A percentile compares a stretch with the other conserved stretches of the same genome.
phyloP scores from a whole-genome alignment of 2,797 vertebrate genomes.

The Sarcoramphus papa region DNA sequence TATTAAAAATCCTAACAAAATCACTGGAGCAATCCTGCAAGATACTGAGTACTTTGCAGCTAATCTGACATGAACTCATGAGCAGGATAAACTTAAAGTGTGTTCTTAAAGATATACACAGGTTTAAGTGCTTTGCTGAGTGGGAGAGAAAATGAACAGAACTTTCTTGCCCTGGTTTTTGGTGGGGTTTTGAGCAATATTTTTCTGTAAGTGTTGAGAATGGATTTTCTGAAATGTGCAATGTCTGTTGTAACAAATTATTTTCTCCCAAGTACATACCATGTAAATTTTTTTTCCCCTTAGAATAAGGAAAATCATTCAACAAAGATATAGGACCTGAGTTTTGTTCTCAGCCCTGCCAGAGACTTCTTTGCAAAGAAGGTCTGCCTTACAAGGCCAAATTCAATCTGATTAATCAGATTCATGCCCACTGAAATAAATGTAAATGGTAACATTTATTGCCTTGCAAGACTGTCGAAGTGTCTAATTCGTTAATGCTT shows the following conservation, averaged over 20 bases:
- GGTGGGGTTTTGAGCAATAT: not conserved
- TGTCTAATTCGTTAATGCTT: not conserved
- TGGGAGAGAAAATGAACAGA: not conserved
- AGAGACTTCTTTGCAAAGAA: not conserved
- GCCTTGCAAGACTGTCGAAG: not conserved
- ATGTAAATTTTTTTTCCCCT: not conserved
- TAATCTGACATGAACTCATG: not conserved
- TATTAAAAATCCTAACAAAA: not conserved
- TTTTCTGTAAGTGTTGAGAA: not conserved
- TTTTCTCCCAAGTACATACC: not conserved
- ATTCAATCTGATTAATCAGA: not conserved
- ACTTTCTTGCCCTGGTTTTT: not conserved
- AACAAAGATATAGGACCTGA: not conserved
- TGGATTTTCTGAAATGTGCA: not conserved
- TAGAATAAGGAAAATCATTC: not conserved
- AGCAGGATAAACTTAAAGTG: not conserved
- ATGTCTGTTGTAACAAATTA: not conserved
- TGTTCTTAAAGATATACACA: not conserved
- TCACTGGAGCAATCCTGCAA: not conserved
- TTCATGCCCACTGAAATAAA: not conserved
- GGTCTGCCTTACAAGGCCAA: not conserved
- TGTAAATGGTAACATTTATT: not conserved
- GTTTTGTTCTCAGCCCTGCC: not conserved
- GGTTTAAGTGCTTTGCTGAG: not conserved
- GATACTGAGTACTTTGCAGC: not conserved